Evolutionary conservation across 2,113 vertebrate genomes (phyloP).

Genomic region (Amblyopsis rosae): DNA sequence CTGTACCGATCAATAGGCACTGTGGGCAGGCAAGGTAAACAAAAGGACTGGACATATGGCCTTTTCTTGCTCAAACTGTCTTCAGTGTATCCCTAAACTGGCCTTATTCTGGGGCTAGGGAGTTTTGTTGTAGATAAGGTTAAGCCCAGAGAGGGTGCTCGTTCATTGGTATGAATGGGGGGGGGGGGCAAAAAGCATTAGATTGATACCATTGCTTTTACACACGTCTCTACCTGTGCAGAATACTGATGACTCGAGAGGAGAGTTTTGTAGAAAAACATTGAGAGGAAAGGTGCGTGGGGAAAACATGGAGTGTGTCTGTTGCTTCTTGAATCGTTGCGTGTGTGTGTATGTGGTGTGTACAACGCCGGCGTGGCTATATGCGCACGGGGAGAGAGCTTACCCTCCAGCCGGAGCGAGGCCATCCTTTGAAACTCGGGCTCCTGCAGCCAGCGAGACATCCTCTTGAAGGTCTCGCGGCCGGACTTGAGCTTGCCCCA

Average conservation of each 20-base stretch:
- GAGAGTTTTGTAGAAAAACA: conserved; percentile 47
- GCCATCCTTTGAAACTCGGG: conserved; percentile 87
- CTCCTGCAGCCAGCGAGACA: conserved; percentile 86
- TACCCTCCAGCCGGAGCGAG: conserved; percentile 85
- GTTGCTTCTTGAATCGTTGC: not conserved
- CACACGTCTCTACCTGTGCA: conserved; percentile 57
- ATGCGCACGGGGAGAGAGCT: conserved; percentile 16
- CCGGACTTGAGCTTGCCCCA: conserved; percentile 88
- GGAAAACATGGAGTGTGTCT: conserved; percentile 50
- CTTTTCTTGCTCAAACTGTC: conserved; percentile 20
- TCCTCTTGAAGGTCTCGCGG: conserved; percentile 86
- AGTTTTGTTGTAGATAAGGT: conserved; percentile 16
- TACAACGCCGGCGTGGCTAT: not conserved
- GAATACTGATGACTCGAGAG: conserved; percentile 63
- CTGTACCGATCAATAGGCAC: conserved; percentile 69
- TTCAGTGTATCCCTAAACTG: conserved; percentile 25
- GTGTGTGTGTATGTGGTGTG: not conserved
- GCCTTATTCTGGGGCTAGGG: conserved; percentile 45
- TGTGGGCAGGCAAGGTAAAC: conserved; percentile 64
- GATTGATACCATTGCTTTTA: conserved; percentile 53
- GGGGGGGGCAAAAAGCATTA: conserved; percentile 33
- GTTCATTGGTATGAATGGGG: conserved; percentile 10
- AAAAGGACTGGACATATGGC: conserved; percentile 66
- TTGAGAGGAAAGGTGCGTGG: conserved; percentile 50
- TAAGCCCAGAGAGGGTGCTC: conserved; percentile 29